These are phyloP conservation scores for Gorsachius goisagi DNA, from an alignment of 2,113 vertebrate genomes.

Conservation along the genomic window DNA sequence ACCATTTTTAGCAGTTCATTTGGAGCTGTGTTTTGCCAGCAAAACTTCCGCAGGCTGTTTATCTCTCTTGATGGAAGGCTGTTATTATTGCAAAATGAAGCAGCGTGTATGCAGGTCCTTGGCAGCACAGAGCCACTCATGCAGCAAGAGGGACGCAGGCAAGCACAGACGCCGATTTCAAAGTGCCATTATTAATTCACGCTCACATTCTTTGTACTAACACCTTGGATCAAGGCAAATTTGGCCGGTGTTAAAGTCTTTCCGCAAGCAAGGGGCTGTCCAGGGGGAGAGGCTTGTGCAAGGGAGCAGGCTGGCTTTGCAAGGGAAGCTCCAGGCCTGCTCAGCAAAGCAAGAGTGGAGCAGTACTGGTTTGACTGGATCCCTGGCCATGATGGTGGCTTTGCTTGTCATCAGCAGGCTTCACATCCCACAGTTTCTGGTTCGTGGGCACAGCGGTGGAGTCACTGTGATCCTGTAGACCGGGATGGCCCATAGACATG, in stretches of 20 bases:
- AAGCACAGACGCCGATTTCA: background rate
- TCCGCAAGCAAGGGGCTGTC: background rate
- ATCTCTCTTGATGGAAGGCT: background rate
- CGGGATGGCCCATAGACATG: fast-evolving
- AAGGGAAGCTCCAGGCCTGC: background rate
- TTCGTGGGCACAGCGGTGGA: background rate
- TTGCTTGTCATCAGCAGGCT: background rate
- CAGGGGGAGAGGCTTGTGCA: background rate
- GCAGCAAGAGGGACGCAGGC: constrained; percentile 2
- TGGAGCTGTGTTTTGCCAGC: constrained; percentile 3
- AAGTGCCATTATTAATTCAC: constrained; percentile 12
- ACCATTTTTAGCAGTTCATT: constrained; percentile 16
- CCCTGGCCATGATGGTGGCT: background rate
- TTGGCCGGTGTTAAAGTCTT: background rate
- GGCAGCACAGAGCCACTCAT: background rate
- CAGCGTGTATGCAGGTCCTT: background rate
- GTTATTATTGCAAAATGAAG: background rate
- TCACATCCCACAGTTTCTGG: background rate
- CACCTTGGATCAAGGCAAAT: background rate
- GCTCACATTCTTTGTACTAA: background rate
- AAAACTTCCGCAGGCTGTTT: background rate
- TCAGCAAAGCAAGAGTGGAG: background rate
- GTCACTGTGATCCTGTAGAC: background rate
- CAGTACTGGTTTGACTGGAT: background rate
- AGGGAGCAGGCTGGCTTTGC: background rate